Conservation (phyloP, 2,797 vertebrate genomes). For the Pseudochaenichthys georgianus region DNA sequence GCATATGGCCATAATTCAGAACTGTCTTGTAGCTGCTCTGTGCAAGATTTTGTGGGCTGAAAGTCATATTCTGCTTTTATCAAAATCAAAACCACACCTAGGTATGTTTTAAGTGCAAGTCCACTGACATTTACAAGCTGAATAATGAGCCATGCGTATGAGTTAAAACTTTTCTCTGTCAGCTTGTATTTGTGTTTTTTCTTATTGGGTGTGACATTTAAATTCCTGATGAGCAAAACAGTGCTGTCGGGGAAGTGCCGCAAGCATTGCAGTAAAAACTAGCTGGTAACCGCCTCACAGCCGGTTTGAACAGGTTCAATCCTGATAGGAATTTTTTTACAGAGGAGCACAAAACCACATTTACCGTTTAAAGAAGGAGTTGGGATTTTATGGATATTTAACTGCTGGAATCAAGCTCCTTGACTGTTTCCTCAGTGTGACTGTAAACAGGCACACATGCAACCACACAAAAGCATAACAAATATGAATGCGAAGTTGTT, state of each 20-base stretch:
- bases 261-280: slow-evolving; percentile 28
- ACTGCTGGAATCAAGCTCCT: slow-evolving; percentile 1
- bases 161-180: neutral
- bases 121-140: neutral
- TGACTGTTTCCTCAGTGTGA: neutral
- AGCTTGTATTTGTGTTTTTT: slow-evolving; percentile 10
- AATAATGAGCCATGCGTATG: neutral
- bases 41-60: no score
- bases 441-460: neutral
- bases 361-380: slow-evolving; percentile 1
- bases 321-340: neutral
- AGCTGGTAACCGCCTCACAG: slow-evolving; percentile 29
- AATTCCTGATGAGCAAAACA: slow-evolving; percentile 24
- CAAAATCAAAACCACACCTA: no score
- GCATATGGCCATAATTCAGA: no score
- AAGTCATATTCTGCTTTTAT: no score
- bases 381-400: slow-evolving; percentile 9
- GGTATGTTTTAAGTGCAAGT: neutral
- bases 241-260: slow-evolving; percentile 33
- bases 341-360: neutral
- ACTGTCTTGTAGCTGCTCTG: no score
- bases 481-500: neutral
- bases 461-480: neutral
- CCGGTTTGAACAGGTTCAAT: slow-evolving; percentile 65
- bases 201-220: slow-evolving; percentile 10